Evolutionary conservation across 2,113 vertebrate genomes (phyloP).

Genomic region (Equus przewalskii): DNA sequence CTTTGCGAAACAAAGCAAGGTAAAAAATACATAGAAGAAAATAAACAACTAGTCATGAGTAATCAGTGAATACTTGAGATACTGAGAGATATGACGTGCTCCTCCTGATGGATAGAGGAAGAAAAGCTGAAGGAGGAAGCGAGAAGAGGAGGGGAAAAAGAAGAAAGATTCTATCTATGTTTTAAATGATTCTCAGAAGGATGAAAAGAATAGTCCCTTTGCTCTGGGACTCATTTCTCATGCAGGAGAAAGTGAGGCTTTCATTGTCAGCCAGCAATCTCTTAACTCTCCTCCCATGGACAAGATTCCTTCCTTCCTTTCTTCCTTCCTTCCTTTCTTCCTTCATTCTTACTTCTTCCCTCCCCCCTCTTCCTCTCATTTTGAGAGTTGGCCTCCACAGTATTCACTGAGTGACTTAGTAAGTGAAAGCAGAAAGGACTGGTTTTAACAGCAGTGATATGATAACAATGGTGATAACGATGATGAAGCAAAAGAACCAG

Average conservation of each 20-base stretch:
- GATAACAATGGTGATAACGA: not conserved
- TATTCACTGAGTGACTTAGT: not conserved
- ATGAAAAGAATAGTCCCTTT: not conserved
- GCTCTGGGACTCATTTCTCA: not conserved
- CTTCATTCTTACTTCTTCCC: not conserved
- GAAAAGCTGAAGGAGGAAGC: not conserved
- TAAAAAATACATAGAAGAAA: not conserved
- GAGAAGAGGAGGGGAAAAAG: not conserved
- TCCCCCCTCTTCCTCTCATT: not conserved
- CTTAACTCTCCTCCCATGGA: not conserved
- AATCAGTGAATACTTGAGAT: not conserved
- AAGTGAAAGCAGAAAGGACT: conserved; percentile 16
- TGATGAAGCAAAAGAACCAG: not conserved
- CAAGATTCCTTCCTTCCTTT: not conserved
- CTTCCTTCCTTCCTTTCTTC: not conserved
- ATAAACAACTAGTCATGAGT: not conserved
- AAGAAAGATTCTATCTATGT: not conserved
- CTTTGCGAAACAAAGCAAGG: not conserved
- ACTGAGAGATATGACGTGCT: not conserved
- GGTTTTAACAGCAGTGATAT: not conserved
- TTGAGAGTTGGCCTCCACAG: not conserved
- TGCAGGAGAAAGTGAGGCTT: not conserved
- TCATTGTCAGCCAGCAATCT: not conserved
- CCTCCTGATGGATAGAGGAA: not conserved
- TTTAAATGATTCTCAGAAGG: conserved; percentile 25